Evolutionary conservation across 2,797 vertebrate species (phyloP).

Genomic region (Sebastes itinus): DNA sequence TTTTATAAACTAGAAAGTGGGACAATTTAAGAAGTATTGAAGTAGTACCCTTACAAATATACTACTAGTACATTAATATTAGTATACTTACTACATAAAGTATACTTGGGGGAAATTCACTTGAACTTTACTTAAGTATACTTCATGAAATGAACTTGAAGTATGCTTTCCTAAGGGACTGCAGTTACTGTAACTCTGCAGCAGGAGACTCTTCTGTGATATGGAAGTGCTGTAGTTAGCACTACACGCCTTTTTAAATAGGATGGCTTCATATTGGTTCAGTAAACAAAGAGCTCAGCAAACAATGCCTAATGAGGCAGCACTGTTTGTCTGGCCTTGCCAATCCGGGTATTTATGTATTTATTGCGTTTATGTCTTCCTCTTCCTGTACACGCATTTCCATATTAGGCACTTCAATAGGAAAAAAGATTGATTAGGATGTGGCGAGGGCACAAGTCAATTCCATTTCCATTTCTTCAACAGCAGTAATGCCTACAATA

Average conservation of each 20-base stretch:
- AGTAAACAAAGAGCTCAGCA: constrained; percentile 22
- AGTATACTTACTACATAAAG: too few relatives aligned
- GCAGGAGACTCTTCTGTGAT: background rate
- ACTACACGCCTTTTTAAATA: background rate
- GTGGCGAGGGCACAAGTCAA: constrained; percentile 47
- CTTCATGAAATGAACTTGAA: too few relatives aligned
- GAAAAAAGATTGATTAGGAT: constrained; percentile 50
- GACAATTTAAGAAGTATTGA: too few relatives aligned
- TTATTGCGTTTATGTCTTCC: constrained; percentile 20
- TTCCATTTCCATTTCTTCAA: constrained; percentile 53
- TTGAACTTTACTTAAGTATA: too few relatives aligned
- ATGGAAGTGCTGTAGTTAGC: background rate
- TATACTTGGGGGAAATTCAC: too few relatives aligned
- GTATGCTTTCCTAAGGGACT: background rate
- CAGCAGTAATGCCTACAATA: constrained; percentile 35
- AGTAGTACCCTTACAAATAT: too few relatives aligned
- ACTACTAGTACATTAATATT: too few relatives aligned
- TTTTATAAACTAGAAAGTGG: too few relatives aligned
- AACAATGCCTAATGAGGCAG: constrained; percentile 39
- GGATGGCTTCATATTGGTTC: background rate
- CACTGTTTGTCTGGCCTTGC: constrained; percentile 12
- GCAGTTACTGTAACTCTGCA: background rate
- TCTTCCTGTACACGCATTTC: constrained; percentile 44
- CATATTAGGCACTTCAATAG: constrained; percentile 45
- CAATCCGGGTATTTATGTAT: constrained; percentile 10